phyloP scores from a whole-genome alignment of 1,140 invertebrate genomes.

The Mylabris phalerata region DNA sequence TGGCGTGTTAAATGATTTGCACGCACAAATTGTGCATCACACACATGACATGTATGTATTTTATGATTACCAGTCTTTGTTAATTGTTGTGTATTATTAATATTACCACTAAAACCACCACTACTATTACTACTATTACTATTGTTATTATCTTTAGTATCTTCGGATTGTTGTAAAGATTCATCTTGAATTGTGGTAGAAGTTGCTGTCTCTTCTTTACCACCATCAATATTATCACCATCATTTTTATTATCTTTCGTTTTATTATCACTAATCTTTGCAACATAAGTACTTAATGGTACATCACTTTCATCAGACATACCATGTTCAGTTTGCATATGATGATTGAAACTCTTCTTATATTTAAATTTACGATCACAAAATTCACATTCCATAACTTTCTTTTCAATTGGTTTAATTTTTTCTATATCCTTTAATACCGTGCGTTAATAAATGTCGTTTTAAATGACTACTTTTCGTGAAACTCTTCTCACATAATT shows the following conservation, averaged over 20 bases:
- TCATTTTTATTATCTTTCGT: conserved; percentile 13
- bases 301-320: conserved; percentile 35
- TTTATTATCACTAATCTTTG: conserved; percentile 17
- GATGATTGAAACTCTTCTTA: conserved; percentile 40
- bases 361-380: conserved; percentile 43
- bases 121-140: background rate
- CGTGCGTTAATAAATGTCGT: conserved; percentile 34
- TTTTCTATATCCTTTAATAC: conserved; percentile 13
- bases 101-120: background rate
- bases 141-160: background rate
- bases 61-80: conserved; percentile 15
- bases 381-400: conserved; percentile 40
- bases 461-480: conserved; percentile 37
- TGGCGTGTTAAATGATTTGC: conserved; percentile 39
- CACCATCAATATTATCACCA: too few species aligned
- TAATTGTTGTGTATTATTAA: background rate
- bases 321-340: conserved; percentile 40
- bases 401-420: conserved; percentile 2
- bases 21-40: conserved; percentile 33
- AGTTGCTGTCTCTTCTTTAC: background rate
- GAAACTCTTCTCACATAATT: conserved; percentile 38
- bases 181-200: conserved; percentile 3
- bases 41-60: conserved; percentile 38
- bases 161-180: background rate
- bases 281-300: conserved; percentile 20